These are phyloP conservation scores for Caenorhabditis sp. DNA, from an alignment of 2,888 invertebrate species.

Conservation along the genomic window DNA sequence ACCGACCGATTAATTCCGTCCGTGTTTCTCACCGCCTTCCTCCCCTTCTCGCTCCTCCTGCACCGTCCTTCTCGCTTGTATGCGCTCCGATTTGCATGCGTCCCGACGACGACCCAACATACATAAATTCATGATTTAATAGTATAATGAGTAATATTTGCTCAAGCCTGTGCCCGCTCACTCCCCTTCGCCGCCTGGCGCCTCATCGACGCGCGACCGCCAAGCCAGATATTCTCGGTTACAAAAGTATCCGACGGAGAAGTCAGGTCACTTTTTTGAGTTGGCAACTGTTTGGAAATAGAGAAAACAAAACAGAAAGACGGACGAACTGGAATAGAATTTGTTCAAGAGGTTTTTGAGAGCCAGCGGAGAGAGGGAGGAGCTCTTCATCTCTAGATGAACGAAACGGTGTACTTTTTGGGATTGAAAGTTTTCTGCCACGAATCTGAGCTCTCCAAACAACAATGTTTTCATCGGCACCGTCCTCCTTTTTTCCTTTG, in stretches of 20 bases:
- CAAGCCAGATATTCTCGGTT: background rate
- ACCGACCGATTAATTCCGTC: slow-evolving; percentile 11
- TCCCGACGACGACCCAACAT: slow-evolving; percentile 11
- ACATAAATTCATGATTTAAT: slow-evolving; percentile 55
- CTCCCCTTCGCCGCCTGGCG: slow-evolving; percentile 8
- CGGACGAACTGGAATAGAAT: too few relatives aligned
- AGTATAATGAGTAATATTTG: slow-evolving; percentile 51
- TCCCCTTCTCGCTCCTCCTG: background rate
- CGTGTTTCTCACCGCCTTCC: background rate
- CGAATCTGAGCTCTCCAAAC: too few relatives aligned
- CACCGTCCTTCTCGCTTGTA: background rate
- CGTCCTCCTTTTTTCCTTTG: too few relatives aligned
- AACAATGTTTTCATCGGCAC: too few relatives aligned
- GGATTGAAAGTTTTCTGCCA: too few relatives aligned
- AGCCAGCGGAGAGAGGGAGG: background rate
- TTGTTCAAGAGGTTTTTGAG: background rate
- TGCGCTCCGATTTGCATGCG: slow-evolving; percentile 37
- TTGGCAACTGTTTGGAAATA: background rate
- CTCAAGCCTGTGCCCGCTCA: slow-evolving; percentile 14
- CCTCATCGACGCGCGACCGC: slow-evolving; percentile 14
- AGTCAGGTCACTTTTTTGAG: too few relatives aligned
- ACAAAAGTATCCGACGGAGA: too few relatives aligned
- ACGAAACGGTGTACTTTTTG: too few relatives aligned
- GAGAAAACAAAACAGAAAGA: background rate
- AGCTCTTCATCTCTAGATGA: background rate